Conservation (phyloP, 2,113 vertebrate species). For the Pelusios castaneus region DNA sequence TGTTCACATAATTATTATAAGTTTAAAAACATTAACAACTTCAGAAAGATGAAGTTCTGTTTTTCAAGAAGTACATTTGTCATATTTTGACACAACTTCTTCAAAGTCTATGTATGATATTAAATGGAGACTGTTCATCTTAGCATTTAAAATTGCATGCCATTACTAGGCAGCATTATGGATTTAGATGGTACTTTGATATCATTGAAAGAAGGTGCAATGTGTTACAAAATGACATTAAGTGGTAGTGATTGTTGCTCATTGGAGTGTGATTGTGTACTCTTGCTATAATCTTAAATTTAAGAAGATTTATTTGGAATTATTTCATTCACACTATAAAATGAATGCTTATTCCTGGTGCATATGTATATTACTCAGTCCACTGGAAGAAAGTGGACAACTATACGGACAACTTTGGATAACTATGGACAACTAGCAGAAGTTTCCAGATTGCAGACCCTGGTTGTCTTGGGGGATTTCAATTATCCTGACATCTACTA, state of each 20-base stretch:
- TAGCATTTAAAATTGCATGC: background rate
- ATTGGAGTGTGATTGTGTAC: background rate
- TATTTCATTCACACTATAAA: background rate
- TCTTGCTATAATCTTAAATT: background rate
- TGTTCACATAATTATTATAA: background rate
- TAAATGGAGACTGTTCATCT: background rate
- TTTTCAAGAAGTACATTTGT: accelerated
- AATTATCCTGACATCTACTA: no score
- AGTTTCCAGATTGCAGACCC: no score
- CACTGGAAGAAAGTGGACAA: background rate
- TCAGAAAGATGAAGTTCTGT: background rate
- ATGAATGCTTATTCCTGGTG: background rate
- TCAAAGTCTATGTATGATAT: background rate
- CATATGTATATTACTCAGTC: background rate
- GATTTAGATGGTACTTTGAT: background rate
- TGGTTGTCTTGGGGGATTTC: no score
- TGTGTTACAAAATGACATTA: background rate
- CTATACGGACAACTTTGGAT: no score
- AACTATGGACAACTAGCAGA: no score
- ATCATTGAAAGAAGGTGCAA: background rate
- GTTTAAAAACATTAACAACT: background rate
- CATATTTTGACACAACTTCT: background rate
- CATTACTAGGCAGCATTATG: background rate
- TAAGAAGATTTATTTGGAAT: background rate
- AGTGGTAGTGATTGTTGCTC: background rate